These are phyloP conservation scores for Latheticus oryzae DNA, from an alignment of 2,888 invertebrate species.

Conservation along the genomic window DNA sequence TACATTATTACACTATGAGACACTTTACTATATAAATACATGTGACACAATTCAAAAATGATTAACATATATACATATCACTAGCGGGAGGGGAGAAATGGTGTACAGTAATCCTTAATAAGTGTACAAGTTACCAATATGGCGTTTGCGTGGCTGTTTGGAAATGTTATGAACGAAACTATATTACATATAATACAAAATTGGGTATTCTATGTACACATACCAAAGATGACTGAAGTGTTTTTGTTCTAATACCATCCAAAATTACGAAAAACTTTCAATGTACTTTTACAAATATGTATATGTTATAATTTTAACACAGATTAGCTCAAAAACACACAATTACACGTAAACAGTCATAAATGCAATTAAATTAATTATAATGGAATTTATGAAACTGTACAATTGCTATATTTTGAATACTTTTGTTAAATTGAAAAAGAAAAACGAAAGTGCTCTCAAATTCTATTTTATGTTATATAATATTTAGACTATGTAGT, in stretches of 20 bases:
- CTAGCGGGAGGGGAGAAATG: conserved; percentile 56
- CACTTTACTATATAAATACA: conserved; percentile 60
- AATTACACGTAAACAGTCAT: conserved; percentile 58
- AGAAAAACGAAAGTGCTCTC: conserved; percentile 56
- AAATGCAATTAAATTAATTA: conserved; percentile 57
- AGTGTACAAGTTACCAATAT: conserved; percentile 57
- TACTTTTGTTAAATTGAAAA: conserved; percentile 41
- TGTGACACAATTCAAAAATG: conserved; percentile 59
- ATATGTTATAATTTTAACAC: conserved; percentile 50
- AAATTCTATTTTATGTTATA: conserved; percentile 58
- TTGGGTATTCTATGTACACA: conserved; percentile 56
- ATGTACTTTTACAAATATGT: conserved; percentile 44
- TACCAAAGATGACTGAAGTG: conserved; percentile 58
- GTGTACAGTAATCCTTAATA: conserved; percentile 58
- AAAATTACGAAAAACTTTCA: conserved; percentile 39
- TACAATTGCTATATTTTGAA: conserved; percentile 60
- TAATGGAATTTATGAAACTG: conserved; percentile 59
- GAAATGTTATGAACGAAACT: conserved; percentile 64
- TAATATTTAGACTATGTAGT: conserved; percentile 33
- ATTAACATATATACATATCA: conserved; percentile 61
- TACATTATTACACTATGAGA: conserved; percentile 62
- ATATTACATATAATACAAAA: conserved; percentile 66
- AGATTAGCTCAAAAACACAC: conserved; percentile 61
- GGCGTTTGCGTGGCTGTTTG: conserved; percentile 57
- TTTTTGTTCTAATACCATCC: conserved; percentile 52